A percentile compares a stretch with the other conserved stretches of the same genome.
Evolutionary conservation across 2,797 vertebrate species (phyloP).

Genomic region (Hapalemur alaotrensis): DNA sequence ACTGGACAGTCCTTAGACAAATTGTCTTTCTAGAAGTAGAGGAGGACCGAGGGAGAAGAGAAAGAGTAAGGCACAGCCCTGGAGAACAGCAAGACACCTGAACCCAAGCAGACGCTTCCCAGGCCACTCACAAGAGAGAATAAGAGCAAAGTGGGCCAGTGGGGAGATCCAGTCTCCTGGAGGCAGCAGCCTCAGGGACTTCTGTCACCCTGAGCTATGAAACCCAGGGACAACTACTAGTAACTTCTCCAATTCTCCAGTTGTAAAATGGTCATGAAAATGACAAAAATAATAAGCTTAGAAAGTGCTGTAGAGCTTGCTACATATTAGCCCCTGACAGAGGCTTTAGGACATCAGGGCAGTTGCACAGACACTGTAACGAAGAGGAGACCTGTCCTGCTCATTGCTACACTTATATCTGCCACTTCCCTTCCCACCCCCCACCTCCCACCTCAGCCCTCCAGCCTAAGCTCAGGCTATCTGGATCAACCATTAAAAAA

Average conservation of each 20-base stretch:
- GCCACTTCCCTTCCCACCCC: neutral
- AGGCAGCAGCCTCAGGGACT: fast-evolving
- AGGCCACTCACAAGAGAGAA: neutral
- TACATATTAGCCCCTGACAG: neutral
- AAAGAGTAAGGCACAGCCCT: neutral
- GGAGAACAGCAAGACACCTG: neutral
- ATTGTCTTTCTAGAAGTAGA: neutral
- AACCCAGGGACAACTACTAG: neutral
- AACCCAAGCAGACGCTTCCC: neutral
- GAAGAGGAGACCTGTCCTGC: neutral
- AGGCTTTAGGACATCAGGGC: neutral
- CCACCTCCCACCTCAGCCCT: neutral
- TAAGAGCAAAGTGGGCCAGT: neutral
- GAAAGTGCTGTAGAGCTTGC: too few relatives aligned
- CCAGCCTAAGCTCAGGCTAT: neutral
- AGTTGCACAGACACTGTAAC: fast-evolving
- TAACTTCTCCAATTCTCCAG: neutral
- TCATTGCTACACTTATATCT: fast-evolving
- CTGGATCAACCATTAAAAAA: neutral
- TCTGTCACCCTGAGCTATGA: neutral
- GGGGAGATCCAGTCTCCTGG: neutral
- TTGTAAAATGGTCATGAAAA: neutral
- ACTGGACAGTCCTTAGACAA: fast-evolving
- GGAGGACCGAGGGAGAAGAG: neutral
- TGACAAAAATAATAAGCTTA: neutral